phyloP scores from a whole-genome alignment of 2,113 vertebrate genomes.

The Hemiprocne comata region DNA sequence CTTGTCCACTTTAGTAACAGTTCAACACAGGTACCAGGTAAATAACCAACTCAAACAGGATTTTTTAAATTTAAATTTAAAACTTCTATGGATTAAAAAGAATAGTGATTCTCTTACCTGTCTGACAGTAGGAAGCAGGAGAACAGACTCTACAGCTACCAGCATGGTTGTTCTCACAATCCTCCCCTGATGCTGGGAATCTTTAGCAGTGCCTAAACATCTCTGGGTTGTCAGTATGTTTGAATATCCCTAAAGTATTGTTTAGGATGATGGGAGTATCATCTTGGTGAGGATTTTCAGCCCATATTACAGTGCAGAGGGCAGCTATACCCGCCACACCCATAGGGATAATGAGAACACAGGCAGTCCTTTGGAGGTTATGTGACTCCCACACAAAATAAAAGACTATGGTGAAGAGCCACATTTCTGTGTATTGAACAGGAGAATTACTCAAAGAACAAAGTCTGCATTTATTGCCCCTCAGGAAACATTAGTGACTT shows the following conservation, averaged over 20 bases:
- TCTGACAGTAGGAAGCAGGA: neutral
- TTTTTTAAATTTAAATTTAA: neutral
- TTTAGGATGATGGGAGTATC: neutral
- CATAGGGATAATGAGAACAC: neutral
- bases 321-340: neutral
- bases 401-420: neutral
- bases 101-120: neutral
- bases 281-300: neutral
- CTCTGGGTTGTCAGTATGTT: neutral
- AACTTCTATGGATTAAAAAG: neutral
- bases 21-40: neutral
- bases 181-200: neutral
- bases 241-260: neutral
- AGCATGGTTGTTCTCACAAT: neutral
- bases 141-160: neutral
- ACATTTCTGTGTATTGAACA: neutral
- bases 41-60: neutral
- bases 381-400: neutral
- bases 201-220: neutral
- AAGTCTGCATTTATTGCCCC: neutral
- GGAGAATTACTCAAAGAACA: neutral
- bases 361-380: neutral
- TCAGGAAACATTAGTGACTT: neutral
- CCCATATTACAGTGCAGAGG: neutral
- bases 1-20: neutral